These are phyloP conservation scores for Aphis craccivora DNA, from an alignment of 1,140 invertebrate genomes.

Conservation along the genomic window DNA sequence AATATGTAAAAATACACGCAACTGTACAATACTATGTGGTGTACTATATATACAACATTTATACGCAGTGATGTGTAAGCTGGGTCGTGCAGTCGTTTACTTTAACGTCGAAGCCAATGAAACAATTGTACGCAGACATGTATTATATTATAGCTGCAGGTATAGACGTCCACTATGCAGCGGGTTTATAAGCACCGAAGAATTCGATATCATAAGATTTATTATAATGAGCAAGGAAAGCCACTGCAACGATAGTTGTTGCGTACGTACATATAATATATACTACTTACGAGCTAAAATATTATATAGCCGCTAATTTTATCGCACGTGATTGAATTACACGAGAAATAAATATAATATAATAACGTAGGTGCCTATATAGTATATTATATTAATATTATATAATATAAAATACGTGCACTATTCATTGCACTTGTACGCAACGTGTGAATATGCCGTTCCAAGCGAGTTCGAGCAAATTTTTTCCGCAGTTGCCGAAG, in stretches of 20 bases:
- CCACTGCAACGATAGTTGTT: background rate
- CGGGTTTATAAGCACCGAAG: background rate
- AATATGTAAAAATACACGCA: background rate
- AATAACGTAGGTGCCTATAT: no score
- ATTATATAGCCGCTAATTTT: background rate
- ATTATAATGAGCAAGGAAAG: background rate
- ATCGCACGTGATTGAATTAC: slow-evolving; percentile 13
- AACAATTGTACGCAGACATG: background rate
- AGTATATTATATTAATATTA: background rate
- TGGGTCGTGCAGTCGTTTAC: background rate
- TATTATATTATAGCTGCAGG: background rate
- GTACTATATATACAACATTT: background rate
- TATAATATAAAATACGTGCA: background rate
- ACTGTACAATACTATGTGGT: background rate
- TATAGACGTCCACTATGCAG: background rate
- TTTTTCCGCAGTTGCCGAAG: background rate
- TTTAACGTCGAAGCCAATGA: background rate
- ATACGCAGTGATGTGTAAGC: background rate
- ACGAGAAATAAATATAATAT: background rate
- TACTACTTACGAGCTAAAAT: background rate
- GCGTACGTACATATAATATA: no score
- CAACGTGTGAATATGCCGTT: no score
- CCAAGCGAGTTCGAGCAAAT: background rate
- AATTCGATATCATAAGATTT: background rate
- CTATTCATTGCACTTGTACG: background rate